These are phyloP conservation scores for Megaceryle torquata DNA, from an alignment of 2,113 vertebrate genomes.

Conservation along the genomic window DNA sequence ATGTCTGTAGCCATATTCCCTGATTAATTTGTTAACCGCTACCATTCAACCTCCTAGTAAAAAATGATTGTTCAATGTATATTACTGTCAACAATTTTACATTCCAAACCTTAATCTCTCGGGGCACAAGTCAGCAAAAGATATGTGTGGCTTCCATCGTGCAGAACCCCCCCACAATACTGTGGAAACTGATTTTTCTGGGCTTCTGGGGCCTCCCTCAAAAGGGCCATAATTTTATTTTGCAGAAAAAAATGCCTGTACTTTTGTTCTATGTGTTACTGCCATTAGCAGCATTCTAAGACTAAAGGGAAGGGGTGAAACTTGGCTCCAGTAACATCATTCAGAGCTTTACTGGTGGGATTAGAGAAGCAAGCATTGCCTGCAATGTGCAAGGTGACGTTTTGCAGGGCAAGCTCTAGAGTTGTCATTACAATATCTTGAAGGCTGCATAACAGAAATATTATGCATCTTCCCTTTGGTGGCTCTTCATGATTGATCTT, in stretches of 20 bases:
- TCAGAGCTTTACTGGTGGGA: background rate
- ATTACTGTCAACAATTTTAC: constrained; percentile 38
- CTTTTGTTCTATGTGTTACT: background rate
- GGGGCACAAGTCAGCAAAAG: constrained; percentile 24
- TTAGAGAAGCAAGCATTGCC: rapidly evolving
- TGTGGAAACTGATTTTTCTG: background rate
- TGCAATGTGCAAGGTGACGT: background rate
- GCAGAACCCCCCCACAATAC: background rate
- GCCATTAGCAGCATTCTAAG: background rate
- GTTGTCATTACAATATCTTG: background rate
- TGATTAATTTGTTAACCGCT: constrained; percentile 27
- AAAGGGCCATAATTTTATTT: background rate
- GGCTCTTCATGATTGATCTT: background rate
- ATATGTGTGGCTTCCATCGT: background rate
- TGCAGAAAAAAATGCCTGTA: background rate
- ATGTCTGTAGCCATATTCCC: background rate
- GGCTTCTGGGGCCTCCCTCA: background rate
- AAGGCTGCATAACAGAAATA: background rate
- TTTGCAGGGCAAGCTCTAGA: background rate
- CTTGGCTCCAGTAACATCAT: background rate
- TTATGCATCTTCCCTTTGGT: background rate
- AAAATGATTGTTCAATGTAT: constrained; percentile 28
- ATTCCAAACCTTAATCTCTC: constrained; percentile 38
- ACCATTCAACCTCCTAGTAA: constrained; percentile 36
- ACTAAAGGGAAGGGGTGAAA: background rate